Base-by-base conservation (phyloP, 2,113 vertebrate genomes). In the Forbesichthys papilliferus region DNA sequence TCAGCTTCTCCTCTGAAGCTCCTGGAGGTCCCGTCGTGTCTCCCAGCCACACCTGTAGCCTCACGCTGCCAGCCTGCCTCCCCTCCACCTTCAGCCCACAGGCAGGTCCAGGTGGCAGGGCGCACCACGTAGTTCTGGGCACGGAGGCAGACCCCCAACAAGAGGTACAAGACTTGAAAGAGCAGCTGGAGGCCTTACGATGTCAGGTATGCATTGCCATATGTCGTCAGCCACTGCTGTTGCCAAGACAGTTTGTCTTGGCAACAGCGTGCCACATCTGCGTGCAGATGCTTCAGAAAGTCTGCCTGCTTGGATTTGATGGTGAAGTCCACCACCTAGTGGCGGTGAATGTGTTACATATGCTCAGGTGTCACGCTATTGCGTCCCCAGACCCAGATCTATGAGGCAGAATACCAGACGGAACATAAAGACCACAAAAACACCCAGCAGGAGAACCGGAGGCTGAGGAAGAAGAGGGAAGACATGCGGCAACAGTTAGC, bases 401-500 rank as follows among this genome's bases (percentile, higher is more conserved):
- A 93, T 72, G 92, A 92, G 61, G 90, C 90, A 3, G 93, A 94
- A 66, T 93, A 90, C 83, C 89, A 92, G 76, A 92, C 81, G 0
- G 92, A 93, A 79, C 92, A 93, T 34, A 91, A 84, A 33, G 88
- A 92, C 64, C 92, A 92, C 64, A 90, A 94, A 70, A 85, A 91
- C 48, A 93, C 93, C 2, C 78, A 86, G 75, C 88, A 90, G 62
- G 93, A 95, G 70, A 94, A 94, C 69, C 89, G 85, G 33, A 91
- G 82, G 61, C 86, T 94, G 53, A 86, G 84, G 70, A 89, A 75
- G 79, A 92, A 91, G 68, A 89, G 92, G 65, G 89, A 88, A 42
- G 93, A 94, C 16, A 93, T 91, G 92, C 80, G 86, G 36, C 92
- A 94, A 79, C 92, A 94, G 87, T 91, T 94, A 90, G 80, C 83